Evolutionary conservation across 2,113 vertebrate species (phyloP), one percentile per base, ranked within the genome.

Genomic region (Nothocercus julius): DNA sequence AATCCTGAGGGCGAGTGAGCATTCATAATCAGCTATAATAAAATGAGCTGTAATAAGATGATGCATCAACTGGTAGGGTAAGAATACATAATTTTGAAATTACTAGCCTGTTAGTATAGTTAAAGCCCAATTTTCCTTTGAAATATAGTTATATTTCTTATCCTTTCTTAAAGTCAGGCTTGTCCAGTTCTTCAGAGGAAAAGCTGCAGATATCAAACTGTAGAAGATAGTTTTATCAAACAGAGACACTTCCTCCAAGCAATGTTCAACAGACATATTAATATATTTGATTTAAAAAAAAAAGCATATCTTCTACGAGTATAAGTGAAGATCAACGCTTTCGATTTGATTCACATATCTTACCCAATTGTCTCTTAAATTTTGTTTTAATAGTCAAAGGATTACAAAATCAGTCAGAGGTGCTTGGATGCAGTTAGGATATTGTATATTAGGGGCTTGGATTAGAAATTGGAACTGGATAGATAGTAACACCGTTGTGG

Each of bases 181-280:
- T 42, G 64, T 51, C 4, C 24, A 73, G 7, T 44, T 67, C 64
- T 67, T 67, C 64, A 67, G 20, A 67, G 42, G 40, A 32, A 67
- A 67, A 30, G 11, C 5, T 51, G 4, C 45, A 61, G 27, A 4
- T 83, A 68, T 40, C 20, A 68, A 72, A 70, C 32, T 36, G 12
- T 3, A 61, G 30, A 75, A 68, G 27, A 59, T 11, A 68, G 8
- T 36, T 90, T 17, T 36, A 61, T 14, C 6, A 81, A 74, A n/a
- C 12, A 81, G 16, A 30, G 28, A 47, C 3, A 44, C 5, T 79
- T 74, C 11, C 5, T 11, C 59, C 30, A 54, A 59, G 27, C 5
- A 0, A 1, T 24, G 40, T 3, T 78, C 56, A 67, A 45, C 2
- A 20, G 0, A 1, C 0, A 2, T 67, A 62, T 90, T 59, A n/a